Conservation (phyloP, 2,888 invertebrate genomes). For the Beris morrisii region DNA sequence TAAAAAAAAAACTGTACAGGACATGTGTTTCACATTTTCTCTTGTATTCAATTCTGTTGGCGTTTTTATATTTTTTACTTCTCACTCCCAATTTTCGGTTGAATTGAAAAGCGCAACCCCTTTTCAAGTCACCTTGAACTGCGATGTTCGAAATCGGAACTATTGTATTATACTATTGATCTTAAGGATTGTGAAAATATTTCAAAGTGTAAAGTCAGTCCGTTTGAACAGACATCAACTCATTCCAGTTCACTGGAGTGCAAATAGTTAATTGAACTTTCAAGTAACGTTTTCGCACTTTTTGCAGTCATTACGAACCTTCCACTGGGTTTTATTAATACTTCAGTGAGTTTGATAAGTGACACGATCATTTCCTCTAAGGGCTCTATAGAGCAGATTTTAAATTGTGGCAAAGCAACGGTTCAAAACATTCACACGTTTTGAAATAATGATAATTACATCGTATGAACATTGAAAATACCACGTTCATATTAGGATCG, state of each 20-base stretch:
- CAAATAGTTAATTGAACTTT: constrained; percentile 23
- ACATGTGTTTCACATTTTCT: constrained; percentile 15
- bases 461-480: no score
- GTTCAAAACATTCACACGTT: no score
- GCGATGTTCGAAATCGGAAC: constrained; percentile 2
- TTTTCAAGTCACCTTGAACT: constrained; percentile 19
- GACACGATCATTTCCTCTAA: constrained; percentile 3
- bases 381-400: no score
- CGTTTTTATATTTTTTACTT: constrained; percentile 1
- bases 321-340: constrained; percentile 7
- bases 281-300: no score
- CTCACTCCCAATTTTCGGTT: background rate
- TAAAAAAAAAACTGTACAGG: background rate
- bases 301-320: background rate
- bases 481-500: no score
- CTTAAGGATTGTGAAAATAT: constrained; percentile 10
- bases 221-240: constrained; percentile 6
- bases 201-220: constrained; percentile 22
- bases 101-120: constrained; percentile 29
- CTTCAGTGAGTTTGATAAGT: constrained; percentile 6
- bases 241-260: constrained; percentile 29
- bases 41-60: constrained; percentile 1
- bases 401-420: no score
- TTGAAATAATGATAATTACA: no score
- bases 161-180: constrained; percentile 1